A percentile compares a stretch with the other conserved stretches of the same genome.
phyloP scores from a whole-genome alignment of 1,140 invertebrate species.

The Zaprionus davidi region DNA sequence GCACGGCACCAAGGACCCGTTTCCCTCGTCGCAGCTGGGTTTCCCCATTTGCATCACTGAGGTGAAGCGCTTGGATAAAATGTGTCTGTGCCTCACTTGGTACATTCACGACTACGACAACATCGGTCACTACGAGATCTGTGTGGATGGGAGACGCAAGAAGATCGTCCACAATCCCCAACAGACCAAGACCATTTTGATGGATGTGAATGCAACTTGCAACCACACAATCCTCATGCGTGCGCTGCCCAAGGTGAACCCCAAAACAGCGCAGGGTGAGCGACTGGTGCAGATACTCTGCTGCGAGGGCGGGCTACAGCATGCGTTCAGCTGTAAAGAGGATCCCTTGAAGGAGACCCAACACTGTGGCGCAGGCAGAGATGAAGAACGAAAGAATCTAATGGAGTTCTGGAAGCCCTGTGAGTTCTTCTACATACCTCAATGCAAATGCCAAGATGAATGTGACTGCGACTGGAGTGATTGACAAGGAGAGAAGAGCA shows the following conservation, averaged over 20 bases:
- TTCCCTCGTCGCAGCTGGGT: conserved; percentile 22
- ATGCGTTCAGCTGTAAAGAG: background rate
- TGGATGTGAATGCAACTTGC: conserved; percentile 46
- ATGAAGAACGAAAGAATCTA: conserved; percentile 17
- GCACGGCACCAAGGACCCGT: conserved; percentile 20
- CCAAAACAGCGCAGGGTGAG: background rate
- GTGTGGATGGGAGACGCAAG: conserved; percentile 32
- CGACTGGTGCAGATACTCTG: background rate
- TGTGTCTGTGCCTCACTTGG: conserved; percentile 52
- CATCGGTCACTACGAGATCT: conserved; percentile 59
- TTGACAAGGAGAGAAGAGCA: background rate
- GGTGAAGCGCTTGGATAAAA: conserved; percentile 34
- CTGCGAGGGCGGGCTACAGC: conserved; percentile 21
- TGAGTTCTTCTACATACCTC: conserved; percentile 60
- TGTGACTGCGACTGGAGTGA: conserved; percentile 29
- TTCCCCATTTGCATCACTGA: conserved; percentile 51
- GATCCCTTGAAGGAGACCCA: too few species aligned
- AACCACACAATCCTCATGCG: conserved; percentile 49
- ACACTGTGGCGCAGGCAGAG: background rate
- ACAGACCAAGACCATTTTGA: conserved; percentile 38
- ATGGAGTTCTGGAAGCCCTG: conserved; percentile 64
- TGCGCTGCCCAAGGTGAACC: conserved; percentile 26
- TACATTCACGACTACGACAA: conserved; percentile 51
- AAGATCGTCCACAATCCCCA: conserved; percentile 47
- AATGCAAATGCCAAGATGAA: background rate